Percentiles rank a stretch among this genome's conserved stretches.
Evolutionary conservation across 2,797 vertebrate species (phyloP).

Genomic region (Atherinosoma microstoma): DNA sequence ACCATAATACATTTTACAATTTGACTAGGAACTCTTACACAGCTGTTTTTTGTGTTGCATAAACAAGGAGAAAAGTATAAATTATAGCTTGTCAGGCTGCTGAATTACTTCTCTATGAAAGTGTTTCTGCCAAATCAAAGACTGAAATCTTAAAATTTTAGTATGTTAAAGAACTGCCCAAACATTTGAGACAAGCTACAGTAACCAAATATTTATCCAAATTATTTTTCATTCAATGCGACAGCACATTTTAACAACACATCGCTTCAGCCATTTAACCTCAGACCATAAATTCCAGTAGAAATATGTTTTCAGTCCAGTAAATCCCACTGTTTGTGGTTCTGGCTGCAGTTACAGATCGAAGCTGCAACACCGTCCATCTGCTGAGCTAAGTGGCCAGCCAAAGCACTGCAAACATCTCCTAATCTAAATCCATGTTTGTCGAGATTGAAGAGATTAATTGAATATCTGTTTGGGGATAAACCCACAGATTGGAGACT

Average conservation of each 20-base stretch:
- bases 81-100: background rate
- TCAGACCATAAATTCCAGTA: slow-evolving; percentile 5
- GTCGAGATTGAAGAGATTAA: slow-evolving; percentile 51
- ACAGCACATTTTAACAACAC: background rate
- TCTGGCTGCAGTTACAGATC: slow-evolving; percentile 10
- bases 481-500: slow-evolving; percentile 41
- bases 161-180: background rate
- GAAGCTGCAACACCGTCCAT: slow-evolving; percentile 30
- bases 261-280: background rate
- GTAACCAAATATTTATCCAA: background rate
- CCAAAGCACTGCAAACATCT: slow-evolving; percentile 33
- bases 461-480: slow-evolving; percentile 51
- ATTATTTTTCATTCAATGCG: background rate
- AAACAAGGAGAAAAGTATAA: background rate
- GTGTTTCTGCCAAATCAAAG: too few relatives aligned
- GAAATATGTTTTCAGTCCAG: slow-evolving; percentile 1
- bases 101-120: too few relatives aligned
- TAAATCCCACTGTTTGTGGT: slow-evolving; percentile 20
- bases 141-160: background rate
- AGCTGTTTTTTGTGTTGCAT: background rate
- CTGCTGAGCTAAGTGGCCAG: slow-evolving; percentile 31
- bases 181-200: background rate
- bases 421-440: slow-evolving; percentile 57
- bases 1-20: background rate
- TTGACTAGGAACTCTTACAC: background rate